Evolutionary conservation across 2,113 vertebrate species (phyloP).

Genomic region (Prinia subflava): DNA sequence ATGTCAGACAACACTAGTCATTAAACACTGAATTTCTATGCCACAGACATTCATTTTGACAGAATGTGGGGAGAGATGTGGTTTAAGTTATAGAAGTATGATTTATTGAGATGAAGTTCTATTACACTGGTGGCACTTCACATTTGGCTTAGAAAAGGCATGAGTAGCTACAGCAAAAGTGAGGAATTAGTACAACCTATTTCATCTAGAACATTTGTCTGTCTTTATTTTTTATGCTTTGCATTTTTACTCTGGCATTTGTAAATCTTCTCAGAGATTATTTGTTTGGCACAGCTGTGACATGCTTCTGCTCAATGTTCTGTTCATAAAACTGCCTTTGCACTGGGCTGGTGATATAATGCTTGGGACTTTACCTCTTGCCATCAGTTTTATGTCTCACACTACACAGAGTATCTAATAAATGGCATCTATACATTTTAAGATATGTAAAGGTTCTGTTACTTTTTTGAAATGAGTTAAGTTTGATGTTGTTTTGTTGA

Average conservation of each 20-base stretch:
- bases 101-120: not conserved
- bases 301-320: not conserved
- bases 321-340: constrained; percentile 1
- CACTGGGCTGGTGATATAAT: not conserved
- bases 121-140: not conserved
- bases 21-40: not conserved
- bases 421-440: not conserved
- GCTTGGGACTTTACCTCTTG: not conserved
- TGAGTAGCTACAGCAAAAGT: not conserved
- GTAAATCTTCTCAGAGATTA: not conserved
- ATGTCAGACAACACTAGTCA: not conserved
- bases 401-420: not conserved
- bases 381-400: not conserved
- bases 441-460: not conserved
- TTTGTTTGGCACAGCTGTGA: not conserved
- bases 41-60: not conserved
- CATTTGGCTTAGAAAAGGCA: not conserved
- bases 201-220: not conserved
- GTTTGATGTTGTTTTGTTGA: not conserved
- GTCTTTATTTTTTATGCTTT: not conserved
- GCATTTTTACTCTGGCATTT: not conserved
- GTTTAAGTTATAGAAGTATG: not conserved
- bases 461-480: not conserved
- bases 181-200: not conserved
- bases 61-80: not conserved